Conservation (phyloP, 2,797 vertebrate species). For the Astyanax mexicanus region DNA sequence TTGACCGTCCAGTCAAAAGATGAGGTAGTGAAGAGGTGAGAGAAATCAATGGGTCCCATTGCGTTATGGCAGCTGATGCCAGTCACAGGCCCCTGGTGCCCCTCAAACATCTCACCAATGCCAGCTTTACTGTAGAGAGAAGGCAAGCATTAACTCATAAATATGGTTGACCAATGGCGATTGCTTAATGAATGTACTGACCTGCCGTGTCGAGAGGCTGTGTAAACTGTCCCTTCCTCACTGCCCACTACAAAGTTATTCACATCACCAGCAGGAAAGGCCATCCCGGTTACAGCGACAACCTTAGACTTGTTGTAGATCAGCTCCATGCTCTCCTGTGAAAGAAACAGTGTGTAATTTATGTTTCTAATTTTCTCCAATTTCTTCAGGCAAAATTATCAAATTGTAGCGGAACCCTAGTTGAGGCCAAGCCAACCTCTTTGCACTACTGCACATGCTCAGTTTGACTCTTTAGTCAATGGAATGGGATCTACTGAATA, state of each 20-base stretch:
- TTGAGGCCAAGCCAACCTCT: too few relatives aligned
- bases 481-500: too few relatives aligned
- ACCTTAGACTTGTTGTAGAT: conserved; percentile 88
- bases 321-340: conserved; percentile 90
- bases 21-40: conserved; percentile 88
- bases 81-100: conserved; percentile 88
- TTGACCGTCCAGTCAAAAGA: conserved; percentile 93
- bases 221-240: conserved; percentile 88
- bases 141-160: background rate
- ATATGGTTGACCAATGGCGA: background rate
- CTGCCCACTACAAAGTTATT: conserved; percentile 92
- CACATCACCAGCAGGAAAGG: conserved; percentile 88
- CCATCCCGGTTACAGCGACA: conserved; percentile 90
- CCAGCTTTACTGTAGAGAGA: conserved; percentile 82
- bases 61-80: conserved; percentile 90
- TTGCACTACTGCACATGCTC: too few relatives aligned
- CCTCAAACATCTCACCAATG: conserved; percentile 88
- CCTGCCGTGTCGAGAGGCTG: conserved; percentile 89
- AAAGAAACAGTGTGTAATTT: too few relatives aligned
- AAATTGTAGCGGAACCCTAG: too few relatives aligned
- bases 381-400: too few relatives aligned
- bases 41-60: conserved; percentile 87
- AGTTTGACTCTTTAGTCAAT: too few relatives aligned
- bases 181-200: conserved; percentile 55
- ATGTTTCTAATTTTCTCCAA: too few relatives aligned